Evolutionary conservation across 2,113 vertebrate species (phyloP), one percentile per base, ranked within the genome.

Genomic region (Pithys albifrons): DNA sequence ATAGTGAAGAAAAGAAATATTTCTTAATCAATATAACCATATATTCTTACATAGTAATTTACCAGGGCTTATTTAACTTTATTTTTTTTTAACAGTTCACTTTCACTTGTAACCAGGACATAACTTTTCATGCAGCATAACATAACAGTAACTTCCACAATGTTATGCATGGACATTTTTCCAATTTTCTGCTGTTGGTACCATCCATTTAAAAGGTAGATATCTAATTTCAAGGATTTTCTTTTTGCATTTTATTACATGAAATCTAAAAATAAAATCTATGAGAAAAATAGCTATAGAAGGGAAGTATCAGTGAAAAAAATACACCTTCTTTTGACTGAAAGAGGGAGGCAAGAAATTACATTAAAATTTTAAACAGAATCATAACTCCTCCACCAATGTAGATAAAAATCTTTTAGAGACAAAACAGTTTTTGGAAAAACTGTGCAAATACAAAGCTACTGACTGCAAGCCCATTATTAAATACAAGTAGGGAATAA

Each of bases 381-480:
- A 97, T 93, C 48, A 94, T 79, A 97, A 96, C 33, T 96, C 97
- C 97, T 95, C 70, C 71, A 86, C 85, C 33, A 43, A 92, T 76
- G 52, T 46, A 97, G 92, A 97, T 95, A 96, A 96, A 96, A 97
- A 97, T 97, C 90, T 97, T 95, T 95, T 86, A 95, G 73, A 94
- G 81, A 96, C 87, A 97, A 97, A 97, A 97, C 67, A 94, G 81
- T 89, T 98, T 51, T 96, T 92, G 92, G 96, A 70, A 97, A 97
- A 96, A 95, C 55, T 96, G 72, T 94, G 85, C 89, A 97, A 97
- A 96, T 93, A 96, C 45, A 95, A 84, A 55, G 87, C 59, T 96
- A 96, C 93, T 95, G 88, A 95, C 83, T 90, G 71, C 74, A 95
- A 96, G 88, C 41, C 83, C 90, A 46, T 77, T 97, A 95, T 37